Evolutionary conservation across 2,888 invertebrate genomes (phyloP), one percentile per base, ranked within the genome.

Genomic region (Platycnemis pennipes): DNA sequence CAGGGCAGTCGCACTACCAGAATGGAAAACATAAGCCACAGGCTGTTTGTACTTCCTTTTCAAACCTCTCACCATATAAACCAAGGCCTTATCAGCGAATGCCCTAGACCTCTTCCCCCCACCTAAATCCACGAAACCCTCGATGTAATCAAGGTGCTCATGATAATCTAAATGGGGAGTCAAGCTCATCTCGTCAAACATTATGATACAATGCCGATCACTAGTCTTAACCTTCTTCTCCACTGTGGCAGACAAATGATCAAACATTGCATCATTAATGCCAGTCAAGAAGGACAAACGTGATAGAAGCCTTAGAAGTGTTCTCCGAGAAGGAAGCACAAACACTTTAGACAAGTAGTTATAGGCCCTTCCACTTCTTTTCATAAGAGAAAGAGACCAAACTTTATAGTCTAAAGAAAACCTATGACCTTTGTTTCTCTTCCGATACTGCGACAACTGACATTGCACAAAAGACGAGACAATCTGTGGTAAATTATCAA

Each of bases 241-340:
- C 42, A 87, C 87, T 22, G 45, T 45, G 5, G 22, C 26, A 45
- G 45, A 42, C 87, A 87, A 87, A 45, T 87, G 87, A 87, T 87
- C 87, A 44, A 87, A 87, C 87, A 87, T 87, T 44, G 87, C 87
- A 87, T 87, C 44, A 19, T 87, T 87, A 87, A 87, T 87, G 45
- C 87, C 87, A 26, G 44, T 45, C 1, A 45, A 45, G 44, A 87
- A 45, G 44, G 87, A 44, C 26, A 87, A 87, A 7, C 87, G 11
- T 44, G 87, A 87, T 45, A 87, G 45, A 4, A 87, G 44, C 87
- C 87, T 87, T 22, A 56, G 45, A 26, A 88, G 46, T 26, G 45
- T 45, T n/a, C 44, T 88, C 26, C n/a, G 88, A 45, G 22, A 46
- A 45, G 45, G n/a, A 88, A 45, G 22, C n/a, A 88, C n/a, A 88